Base-by-base conservation (phyloP, 2,888 invertebrate genomes). In the Lymantria dispar region DNA sequence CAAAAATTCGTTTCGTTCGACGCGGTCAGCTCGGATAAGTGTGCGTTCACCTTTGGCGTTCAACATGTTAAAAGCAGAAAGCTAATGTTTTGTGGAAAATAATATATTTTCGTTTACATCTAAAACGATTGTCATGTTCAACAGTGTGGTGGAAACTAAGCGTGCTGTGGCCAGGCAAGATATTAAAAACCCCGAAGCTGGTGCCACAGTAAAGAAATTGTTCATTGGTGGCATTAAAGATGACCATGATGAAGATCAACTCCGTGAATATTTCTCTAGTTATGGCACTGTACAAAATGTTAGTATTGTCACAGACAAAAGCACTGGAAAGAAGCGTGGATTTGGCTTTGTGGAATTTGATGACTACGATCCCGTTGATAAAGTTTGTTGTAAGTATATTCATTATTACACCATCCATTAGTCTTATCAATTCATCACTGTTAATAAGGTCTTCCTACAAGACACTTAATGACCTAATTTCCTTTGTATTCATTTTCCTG, bases 271-370 rank as follows among this genome's bases (percentile, higher is more conserved):
- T 76, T 97, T 97, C 79, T 94, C 95, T 45, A 93, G 93, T 48
- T 98, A 94, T 82, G 99, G 98, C 11, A 95, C 91, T 57, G 96
- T 99, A 50, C 93, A 96, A 48, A 95, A 95, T 54, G 95, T 97
- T 40, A 97, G 96, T 69, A 95, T 98, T 72, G 98, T 98, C 1
- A 96, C 96, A 9, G 98, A 98, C 76, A 98, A 98, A 72, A 96
- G 96, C 56, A 97, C 97, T 0, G 98, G 98, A 48, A 98, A 98
- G 83, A 97, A 97, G 69, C 94, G 98, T 68, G 99, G 99, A 5
- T 99, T 99, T 83, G 98, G 97, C 29, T 99, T 99, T 81, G 96
- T 99, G 37, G 98, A 98, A 81, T 99, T 98, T 81, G 98, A 98
- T 76, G 99, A 99, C 80, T 98, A 98, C 76, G 99, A 99, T 85